Evolutionary conservation across 2,888 invertebrate species (phyloP), one percentile per base, ranked within the genome.

Genomic region (Diploptera punctata): DNA sequence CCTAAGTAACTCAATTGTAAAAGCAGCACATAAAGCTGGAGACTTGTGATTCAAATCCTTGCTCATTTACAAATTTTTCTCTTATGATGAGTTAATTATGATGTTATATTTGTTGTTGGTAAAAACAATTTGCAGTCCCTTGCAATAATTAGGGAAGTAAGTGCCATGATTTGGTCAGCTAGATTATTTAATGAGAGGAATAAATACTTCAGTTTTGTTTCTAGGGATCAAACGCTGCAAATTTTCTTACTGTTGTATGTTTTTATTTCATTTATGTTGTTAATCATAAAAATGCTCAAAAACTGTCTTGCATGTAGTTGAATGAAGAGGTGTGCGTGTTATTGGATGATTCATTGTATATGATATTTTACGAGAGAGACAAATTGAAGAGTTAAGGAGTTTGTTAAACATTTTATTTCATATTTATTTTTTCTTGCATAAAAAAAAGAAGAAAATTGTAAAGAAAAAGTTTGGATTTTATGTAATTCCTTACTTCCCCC

Each of bases 211-310:
- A 33, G 26, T 65, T 24, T 65, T 43, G 26, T 44, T 18, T 65
- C 44, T 65, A 47, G 65, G 65, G 65, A 65, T 29, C 26, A 65
- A 65, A 57, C n/a, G 29, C 29, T 29, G 57, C 57, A 5, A 57
- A n/a, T 33, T 57, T n/a, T 57, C n/a, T 57, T 57, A 29, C 57
- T 57, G 57, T 57, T 57, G 29, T 57, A 57, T 16, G 29, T 57
- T 29, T 57, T 57, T 57, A n/a, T n/a, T 29, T 57, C 26, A 57
- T n/a, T 31, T 24, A 29, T 57, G 57, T 57, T 57, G 31, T 54
- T 65, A 62, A 13, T 47, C 24, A 47, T 24, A 26, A 43, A 65
- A 65, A 65, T 65, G 65, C 65, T 65, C 65, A 65, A 65, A n/a
- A 47, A 19, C n/a, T 38, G 38, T 44, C 21, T 43, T 65, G 16